Evolutionary conservation across 2,113 vertebrate genomes (phyloP).

Genomic region (Colossoma macropomum): DNA sequence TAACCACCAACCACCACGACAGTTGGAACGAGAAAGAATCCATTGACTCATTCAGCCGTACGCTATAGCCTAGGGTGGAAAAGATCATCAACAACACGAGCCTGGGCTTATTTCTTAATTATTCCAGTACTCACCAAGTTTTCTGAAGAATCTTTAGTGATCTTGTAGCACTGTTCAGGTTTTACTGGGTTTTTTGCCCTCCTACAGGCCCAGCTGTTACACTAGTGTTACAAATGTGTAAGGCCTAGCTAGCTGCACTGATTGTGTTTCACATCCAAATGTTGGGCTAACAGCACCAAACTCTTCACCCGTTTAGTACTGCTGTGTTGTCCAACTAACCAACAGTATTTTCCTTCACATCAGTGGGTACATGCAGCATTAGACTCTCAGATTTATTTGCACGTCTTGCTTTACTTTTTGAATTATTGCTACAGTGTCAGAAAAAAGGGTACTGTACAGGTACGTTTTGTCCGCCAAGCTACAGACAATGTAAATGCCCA

Average conservation of each 20-base stretch:
- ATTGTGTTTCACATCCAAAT: background rate
- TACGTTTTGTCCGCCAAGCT: too few species aligned
- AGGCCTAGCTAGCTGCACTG: background rate
- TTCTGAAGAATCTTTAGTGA: background rate
- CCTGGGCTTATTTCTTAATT: background rate
- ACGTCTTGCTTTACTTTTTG: background rate
- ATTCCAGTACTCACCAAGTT: background rate
- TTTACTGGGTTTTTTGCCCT: background rate
- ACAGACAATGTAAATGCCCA: too few species aligned
- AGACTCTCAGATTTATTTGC: background rate
- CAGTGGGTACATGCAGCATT: too few species aligned
- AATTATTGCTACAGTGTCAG: background rate
- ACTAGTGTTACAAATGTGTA: background rate
- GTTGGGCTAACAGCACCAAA: background rate
- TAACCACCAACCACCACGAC: background rate
- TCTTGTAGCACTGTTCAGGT: background rate
- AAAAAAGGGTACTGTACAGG: background rate
- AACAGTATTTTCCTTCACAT: background rate
- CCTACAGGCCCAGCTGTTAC: background rate
- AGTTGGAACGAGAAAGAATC: background rate
- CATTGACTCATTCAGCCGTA: background rate
- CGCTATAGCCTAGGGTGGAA: background rate
- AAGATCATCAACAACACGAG: background rate
- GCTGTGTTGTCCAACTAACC: background rate
- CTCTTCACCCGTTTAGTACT: constrained; percentile 9